Evolutionary conservation across 2,888 invertebrate species (phyloP).

Genomic region (Prionchulus punctatus): DNA sequence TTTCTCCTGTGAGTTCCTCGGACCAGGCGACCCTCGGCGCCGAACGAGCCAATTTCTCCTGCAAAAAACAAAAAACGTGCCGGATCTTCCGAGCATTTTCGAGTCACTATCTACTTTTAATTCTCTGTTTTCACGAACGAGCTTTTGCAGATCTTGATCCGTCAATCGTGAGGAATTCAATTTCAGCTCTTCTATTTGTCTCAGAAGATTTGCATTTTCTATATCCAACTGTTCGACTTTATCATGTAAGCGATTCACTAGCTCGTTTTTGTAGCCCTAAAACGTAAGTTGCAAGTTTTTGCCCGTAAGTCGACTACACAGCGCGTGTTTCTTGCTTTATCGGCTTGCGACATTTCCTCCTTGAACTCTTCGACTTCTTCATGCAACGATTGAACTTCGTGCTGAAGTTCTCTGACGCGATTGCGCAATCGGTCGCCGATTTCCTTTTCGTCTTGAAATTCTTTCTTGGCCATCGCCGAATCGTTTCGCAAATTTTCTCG

Average conservation of each 20-base stretch:
- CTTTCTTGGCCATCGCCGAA: neutral
- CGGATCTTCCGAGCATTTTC: too few relatives aligned
- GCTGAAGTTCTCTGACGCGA: neutral
- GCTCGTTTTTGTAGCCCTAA: neutral
- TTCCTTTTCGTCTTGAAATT: neutral
- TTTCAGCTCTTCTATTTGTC: slow-evolving; percentile 7
- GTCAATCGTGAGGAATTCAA: neutral
- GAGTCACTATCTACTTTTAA: slow-evolving; percentile 6
- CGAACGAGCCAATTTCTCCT: neutral
- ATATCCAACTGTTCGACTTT: slow-evolving; percentile 2
- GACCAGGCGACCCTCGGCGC: slow-evolving; percentile 9
- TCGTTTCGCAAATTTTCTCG: neutral
- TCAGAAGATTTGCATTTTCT: neutral
- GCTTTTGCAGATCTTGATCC: neutral
- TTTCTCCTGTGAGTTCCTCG: neutral
- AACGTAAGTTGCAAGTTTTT: neutral
- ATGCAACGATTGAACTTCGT: neutral
- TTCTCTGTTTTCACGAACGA: slow-evolving; percentile 6
- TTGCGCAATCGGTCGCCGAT: neutral
- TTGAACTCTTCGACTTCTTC: neutral
- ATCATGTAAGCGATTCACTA: slow-evolving; percentile 1
- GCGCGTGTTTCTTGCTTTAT: neutral
- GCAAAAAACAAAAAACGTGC: neutral
- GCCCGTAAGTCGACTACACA: too few relatives aligned
- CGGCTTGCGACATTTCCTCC: neutral